Conservation (phyloP, 2,888 invertebrate genomes). For the Ophioninae sp. region DNA sequence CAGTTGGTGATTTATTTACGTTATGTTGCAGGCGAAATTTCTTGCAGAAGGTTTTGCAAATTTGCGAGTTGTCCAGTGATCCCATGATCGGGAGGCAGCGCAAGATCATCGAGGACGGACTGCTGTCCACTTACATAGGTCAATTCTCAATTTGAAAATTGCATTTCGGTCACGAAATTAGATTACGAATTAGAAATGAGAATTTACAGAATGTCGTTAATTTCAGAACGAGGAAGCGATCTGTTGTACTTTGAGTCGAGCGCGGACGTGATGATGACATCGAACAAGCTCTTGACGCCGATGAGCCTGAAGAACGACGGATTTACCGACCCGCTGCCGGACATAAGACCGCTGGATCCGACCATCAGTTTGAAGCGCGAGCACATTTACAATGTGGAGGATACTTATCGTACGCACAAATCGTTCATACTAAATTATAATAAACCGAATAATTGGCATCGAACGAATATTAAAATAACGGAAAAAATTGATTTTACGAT, state of each 20-base stretch:
- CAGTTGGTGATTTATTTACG: no score
- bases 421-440: conserved; percentile 8
- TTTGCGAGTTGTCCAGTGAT: conserved; percentile 86
- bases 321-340: conserved; percentile 84
- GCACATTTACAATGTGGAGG: conserved; percentile 85
- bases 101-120: conserved; percentile 84
- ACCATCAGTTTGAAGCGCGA: conserved; percentile 86
- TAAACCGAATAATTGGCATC: not conserved
- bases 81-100: conserved; percentile 83
- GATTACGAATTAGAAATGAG: not conserved
- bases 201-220: conserved; percentile 18
- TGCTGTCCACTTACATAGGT: conserved; percentile 82
- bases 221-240: conserved; percentile 83
- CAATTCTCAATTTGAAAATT: conserved; percentile 20
- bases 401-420: conserved; percentile 88
- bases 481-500: conserved; percentile 4
- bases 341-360: conserved; percentile 89
- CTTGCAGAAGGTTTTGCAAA: conserved; percentile 85
- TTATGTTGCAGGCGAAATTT: conserved; percentile 83
- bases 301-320: conserved; percentile 79
- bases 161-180: not conserved
- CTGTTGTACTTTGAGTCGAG: conserved; percentile 85
- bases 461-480: not conserved
- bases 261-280: conserved; percentile 86
- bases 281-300: conserved; percentile 84